phyloP scores from a whole-genome alignment of 2,888 invertebrate genomes.

The Aelia acuminata region DNA sequence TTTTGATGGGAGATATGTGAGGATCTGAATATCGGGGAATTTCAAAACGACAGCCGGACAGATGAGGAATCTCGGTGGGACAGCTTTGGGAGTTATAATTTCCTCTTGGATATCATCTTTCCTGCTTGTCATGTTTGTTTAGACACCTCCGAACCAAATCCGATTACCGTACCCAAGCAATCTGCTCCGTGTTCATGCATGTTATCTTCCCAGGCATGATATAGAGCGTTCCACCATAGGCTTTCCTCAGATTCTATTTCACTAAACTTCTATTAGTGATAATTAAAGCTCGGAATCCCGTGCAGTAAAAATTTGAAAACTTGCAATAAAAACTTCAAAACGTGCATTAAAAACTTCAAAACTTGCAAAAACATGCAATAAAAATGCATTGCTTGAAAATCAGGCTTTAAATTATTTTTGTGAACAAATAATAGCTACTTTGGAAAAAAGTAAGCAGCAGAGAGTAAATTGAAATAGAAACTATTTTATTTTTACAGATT shows the following conservation, averaged over 20 bases:
- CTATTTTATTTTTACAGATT: no score
- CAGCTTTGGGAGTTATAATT: conserved; percentile 26
- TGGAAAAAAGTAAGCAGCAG: no score
- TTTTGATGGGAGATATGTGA: background rate
- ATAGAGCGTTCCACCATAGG: background rate
- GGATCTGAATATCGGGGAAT: background rate
- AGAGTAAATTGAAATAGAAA: no score
- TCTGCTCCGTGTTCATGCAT: background rate
- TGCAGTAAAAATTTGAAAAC: no score
- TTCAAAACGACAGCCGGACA: background rate
- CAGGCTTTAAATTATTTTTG: no score
- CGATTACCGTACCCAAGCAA: background rate
- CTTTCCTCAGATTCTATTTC: background rate
- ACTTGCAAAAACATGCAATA: no score
- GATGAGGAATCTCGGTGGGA: background rate
- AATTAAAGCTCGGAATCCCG: no score
- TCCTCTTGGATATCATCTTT: conserved; percentile 1
- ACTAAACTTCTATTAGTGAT: no score
- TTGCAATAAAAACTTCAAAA: no score
- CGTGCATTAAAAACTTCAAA: no score
- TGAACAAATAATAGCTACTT: no score
- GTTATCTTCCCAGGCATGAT: background rate
- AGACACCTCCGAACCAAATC: background rate
- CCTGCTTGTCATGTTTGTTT: conserved; percentile 9
- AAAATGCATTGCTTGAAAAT: no score